phyloP scores from a whole-genome alignment of 2,888 invertebrate genomes.

The Drosophila rubida region DNA sequence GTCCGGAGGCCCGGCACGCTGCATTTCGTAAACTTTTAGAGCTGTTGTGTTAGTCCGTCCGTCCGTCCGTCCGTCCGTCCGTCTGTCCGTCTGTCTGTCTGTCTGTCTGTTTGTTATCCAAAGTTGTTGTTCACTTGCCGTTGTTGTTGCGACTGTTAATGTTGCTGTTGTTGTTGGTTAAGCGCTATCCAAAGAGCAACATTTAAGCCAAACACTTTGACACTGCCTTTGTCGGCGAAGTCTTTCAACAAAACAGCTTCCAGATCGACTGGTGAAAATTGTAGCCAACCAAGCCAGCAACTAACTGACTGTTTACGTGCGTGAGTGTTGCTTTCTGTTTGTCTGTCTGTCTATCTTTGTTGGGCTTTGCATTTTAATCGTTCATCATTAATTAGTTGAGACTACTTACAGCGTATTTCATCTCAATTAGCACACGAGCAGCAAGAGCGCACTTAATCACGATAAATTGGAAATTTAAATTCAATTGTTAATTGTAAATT shows the following conservation, averaged over 20 bases:
- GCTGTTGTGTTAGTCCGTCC: conserved; percentile 38
- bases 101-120: conserved; percentile 32
- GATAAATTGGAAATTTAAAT: conserved; percentile 58
- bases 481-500: conserved; percentile 35
- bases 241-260: neutral
- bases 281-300: neutral
- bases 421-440: conserved; percentile 58
- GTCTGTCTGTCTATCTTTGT: conserved; percentile 32
- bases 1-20: conserved; percentile 53
- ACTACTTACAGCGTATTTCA: conserved; percentile 24
- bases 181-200: conserved; percentile 28
- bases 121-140: conserved; percentile 18
- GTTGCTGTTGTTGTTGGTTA: conserved; percentile 32
- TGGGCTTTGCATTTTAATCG: conserved; percentile 55
- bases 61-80: conserved; percentile 1
- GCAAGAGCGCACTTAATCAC: conserved; percentile 45
- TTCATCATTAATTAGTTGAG: conserved; percentile 68
- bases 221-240: conserved; percentile 13
- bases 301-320: neutral
- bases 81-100: conserved; percentile 12
- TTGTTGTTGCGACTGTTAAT: conserved; percentile 5
- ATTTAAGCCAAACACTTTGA: conserved; percentile 17
- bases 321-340: conserved; percentile 8
- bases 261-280: conserved; percentile 11
- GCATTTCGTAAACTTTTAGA: conserved; percentile 64